Conservation (phyloP, 2,888 invertebrate genomes). For the Drosophila acutilabella region DNA sequence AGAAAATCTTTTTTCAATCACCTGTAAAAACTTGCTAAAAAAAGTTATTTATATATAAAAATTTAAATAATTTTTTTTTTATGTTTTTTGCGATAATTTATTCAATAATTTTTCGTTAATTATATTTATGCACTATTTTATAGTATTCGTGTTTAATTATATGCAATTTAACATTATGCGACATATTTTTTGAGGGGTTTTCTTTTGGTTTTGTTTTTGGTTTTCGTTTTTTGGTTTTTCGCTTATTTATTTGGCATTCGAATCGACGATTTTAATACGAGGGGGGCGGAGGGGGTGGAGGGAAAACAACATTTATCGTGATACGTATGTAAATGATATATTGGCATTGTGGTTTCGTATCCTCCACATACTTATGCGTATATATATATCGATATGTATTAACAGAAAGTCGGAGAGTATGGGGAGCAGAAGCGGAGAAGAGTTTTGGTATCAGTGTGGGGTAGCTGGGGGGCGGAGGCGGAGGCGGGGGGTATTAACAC, state of each 20-base stretch:
- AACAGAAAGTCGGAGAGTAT: constrained; percentile 3
- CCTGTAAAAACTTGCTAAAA: too few species aligned
- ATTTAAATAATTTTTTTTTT: not conserved
- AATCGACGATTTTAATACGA: constrained; percentile 4
- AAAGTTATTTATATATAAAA: too few species aligned
- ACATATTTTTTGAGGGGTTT: constrained; percentile 42
- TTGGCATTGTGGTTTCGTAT: constrained; percentile 22
- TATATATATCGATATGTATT: constrained; percentile 6
- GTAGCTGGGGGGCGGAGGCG: constrained; percentile 31
- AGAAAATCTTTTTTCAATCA: too few species aligned
- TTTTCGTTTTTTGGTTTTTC: constrained; percentile 6
- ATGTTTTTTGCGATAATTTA: constrained; percentile 73
- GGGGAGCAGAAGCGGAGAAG: constrained; percentile 50
- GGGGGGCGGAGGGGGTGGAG: not conserved
- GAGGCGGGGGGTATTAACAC: constrained; percentile 42
- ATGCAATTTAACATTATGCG: constrained; percentile 79
- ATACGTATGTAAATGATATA: constrained; percentile 77
- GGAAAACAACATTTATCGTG: constrained; percentile 42
- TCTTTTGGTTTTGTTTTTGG: not conserved
- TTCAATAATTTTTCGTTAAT: constrained; percentile 76
- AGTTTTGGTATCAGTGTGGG: constrained; percentile 15
- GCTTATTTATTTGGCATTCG: constrained; percentile 9
- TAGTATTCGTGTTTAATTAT: constrained; percentile 76
- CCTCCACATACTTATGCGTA: constrained; percentile 3
- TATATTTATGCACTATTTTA: constrained; percentile 82